Evolutionary conservation across 2,113 vertebrate genomes (phyloP).

Genomic region (Tachysurus fulvidraco): DNA sequence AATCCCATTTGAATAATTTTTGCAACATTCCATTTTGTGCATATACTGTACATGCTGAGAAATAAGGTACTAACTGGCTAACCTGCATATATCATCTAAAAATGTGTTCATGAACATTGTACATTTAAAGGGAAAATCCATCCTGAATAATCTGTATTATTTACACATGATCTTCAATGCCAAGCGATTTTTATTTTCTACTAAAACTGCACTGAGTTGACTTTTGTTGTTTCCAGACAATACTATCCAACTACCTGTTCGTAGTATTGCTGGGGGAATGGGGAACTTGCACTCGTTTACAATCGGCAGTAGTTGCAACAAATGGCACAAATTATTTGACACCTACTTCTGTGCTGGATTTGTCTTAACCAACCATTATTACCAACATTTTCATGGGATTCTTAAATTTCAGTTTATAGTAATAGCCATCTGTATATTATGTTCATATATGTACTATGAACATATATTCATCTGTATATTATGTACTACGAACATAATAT

Average conservation of each 20-base stretch:
- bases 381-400: too few species aligned
- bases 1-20: not conserved
- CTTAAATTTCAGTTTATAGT: too few species aligned
- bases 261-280: not conserved
- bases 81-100: not conserved
- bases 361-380: not conserved
- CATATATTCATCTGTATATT: too few species aligned
- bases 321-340: not conserved
- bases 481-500: too few species aligned
- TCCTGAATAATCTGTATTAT: not conserved
- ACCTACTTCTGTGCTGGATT: not conserved
- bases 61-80: not conserved
- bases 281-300: not conserved
- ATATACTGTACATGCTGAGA: too few species aligned
- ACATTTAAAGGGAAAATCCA: not conserved
- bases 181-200: not conserved
- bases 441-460: too few species aligned
- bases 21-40: not conserved
- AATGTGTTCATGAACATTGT: not conserved
- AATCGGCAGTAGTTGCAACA: not conserved
- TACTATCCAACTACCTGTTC: not conserved
- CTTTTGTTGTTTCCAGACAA: not conserved
- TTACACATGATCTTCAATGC: not conserved
- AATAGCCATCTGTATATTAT: too few species aligned
- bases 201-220: not conserved